Conservation (phyloP, 1,140 invertebrate species). For the Drosophila nigromelanica region DNA sequence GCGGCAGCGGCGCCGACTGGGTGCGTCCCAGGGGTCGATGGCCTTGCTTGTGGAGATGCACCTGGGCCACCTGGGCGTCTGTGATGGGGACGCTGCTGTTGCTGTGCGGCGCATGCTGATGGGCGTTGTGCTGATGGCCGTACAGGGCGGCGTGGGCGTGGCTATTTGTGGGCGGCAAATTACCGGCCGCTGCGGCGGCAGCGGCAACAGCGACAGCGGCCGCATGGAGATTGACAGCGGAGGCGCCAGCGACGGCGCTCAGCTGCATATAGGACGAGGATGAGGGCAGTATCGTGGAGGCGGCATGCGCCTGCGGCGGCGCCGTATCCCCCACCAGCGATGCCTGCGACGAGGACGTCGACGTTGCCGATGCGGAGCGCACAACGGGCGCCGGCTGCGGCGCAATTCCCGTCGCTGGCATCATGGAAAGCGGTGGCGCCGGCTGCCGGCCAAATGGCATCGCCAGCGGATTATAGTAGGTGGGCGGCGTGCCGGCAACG, state of each 20-base stretch:
- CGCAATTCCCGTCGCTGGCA: slow-evolving; percentile 67
- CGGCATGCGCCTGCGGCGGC: slow-evolving; percentile 77
- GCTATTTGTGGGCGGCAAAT: slow-evolving; percentile 39
- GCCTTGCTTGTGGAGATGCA: slow-evolving; percentile 89
- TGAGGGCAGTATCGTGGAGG: slow-evolving; percentile 68
- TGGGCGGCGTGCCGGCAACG: slow-evolving; percentile 52
- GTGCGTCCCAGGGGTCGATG: slow-evolving; percentile 94
- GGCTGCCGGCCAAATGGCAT: slow-evolving; percentile 61
- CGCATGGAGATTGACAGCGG: slow-evolving; percentile 72
- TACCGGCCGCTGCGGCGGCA: slow-evolving; percentile 42
- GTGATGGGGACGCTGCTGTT: slow-evolving; percentile 70
- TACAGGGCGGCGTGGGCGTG: slow-evolving; percentile 53
- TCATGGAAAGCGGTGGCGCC: slow-evolving; percentile 59
- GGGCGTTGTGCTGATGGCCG: slow-evolving; percentile 30
- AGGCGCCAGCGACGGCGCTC: slow-evolving; percentile 33
- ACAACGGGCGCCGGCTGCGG: slow-evolving; percentile 77
- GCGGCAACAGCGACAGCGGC: slow-evolving; percentile 61
- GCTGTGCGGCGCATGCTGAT: slow-evolving; percentile 7
- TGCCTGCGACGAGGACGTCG: slow-evolving; percentile 78
- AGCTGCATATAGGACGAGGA: slow-evolving; percentile 69
- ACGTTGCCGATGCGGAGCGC: slow-evolving; percentile 76
- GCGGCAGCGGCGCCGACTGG: slow-evolving; percentile 96
- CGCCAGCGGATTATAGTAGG: slow-evolving; percentile 72
- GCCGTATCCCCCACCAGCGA: slow-evolving; percentile 75
- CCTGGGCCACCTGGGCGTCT: slow-evolving; percentile 87